Percentiles rank a stretch among this genome's conserved stretches.
phyloP scores from a whole-genome alignment of 1,140 invertebrate species.

The Bombyx mandarina region DNA sequence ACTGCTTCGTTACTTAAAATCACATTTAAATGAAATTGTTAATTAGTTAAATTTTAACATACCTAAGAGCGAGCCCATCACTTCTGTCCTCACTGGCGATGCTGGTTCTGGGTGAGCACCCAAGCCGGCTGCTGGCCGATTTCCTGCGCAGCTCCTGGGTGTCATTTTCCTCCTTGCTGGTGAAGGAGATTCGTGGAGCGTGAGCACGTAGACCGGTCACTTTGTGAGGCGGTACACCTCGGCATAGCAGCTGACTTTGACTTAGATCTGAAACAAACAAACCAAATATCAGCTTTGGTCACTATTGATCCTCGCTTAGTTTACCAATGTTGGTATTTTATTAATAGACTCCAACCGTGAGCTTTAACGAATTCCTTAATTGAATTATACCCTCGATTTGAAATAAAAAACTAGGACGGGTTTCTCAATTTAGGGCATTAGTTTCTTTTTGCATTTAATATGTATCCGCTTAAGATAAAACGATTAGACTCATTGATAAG shows the following conservation, averaged over 20 bases:
- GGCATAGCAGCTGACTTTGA: slow-evolving; percentile 48
- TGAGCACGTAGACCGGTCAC: slow-evolving; percentile 54
- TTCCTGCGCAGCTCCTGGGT: slow-evolving; percentile 69
- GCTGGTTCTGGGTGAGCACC: slow-evolving; percentile 47
- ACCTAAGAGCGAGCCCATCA: slow-evolving; percentile 60
- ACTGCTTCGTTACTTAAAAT: not conserved
- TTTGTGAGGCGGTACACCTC: slow-evolving; percentile 48
- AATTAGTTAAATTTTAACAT: slow-evolving; percentile 7
- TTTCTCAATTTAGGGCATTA: too few species aligned
- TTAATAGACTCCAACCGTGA: too few species aligned
- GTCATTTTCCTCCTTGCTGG: slow-evolving; percentile 65
- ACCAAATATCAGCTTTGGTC: not conserved
- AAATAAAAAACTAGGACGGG: too few species aligned
- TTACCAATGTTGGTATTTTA: too few species aligned
- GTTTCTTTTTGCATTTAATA: too few species aligned
- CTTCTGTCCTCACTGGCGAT: slow-evolving; percentile 42
- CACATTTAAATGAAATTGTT: not conserved
- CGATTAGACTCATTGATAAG: too few species aligned
- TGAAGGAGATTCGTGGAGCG: slow-evolving; percentile 65
- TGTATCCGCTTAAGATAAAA: too few species aligned
- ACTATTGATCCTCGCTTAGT: not conserved
- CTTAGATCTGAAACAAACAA: slow-evolving; percentile 45
- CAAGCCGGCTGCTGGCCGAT: slow-evolving; percentile 73
- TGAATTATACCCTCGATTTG: too few species aligned
- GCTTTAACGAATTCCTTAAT: too few species aligned